Evolutionary conservation across 1,140 invertebrate species (phyloP).

Genomic region (Brachionus angularis): DNA sequence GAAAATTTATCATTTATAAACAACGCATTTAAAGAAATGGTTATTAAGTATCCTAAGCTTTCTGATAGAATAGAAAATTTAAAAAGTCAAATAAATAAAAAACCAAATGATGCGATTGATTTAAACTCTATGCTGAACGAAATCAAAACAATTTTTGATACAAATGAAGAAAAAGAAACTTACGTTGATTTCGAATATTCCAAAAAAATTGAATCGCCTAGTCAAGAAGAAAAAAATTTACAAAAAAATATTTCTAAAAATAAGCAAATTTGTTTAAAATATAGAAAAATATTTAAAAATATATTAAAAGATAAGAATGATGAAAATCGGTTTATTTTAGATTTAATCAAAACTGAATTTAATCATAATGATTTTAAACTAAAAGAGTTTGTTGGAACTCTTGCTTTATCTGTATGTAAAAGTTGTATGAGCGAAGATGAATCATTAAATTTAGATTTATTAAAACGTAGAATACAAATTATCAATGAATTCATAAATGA

Average conservation of each 20-base stretch:
- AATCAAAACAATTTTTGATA: too few species aligned
- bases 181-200: too few species aligned
- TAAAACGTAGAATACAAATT: not conserved
- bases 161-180: too few species aligned
- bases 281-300: not conserved
- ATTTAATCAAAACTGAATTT: constrained; percentile 1
- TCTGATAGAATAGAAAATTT: too few species aligned
- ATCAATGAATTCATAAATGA: not conserved
- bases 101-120: too few species aligned
- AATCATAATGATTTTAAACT: not conserved
- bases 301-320: not conserved
- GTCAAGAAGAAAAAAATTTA: not conserved
- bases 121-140: too few species aligned
- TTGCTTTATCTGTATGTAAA: not conserved
- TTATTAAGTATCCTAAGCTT: too few species aligned
- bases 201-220: too few species aligned
- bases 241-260: not conserved
- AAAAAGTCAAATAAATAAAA: too few species aligned
- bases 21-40: too few species aligned
- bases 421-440: not conserved
- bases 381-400: constrained; percentile 2
- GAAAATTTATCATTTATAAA: too few species aligned
- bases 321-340: not conserved
- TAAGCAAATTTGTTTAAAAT: not conserved
- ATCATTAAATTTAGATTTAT: not conserved